Percentiles rank a stretch among this genome's conserved stretches.
Conservation (phyloP, 2,797 vertebrate species). For the Rousettus madagascariensis region DNA sequence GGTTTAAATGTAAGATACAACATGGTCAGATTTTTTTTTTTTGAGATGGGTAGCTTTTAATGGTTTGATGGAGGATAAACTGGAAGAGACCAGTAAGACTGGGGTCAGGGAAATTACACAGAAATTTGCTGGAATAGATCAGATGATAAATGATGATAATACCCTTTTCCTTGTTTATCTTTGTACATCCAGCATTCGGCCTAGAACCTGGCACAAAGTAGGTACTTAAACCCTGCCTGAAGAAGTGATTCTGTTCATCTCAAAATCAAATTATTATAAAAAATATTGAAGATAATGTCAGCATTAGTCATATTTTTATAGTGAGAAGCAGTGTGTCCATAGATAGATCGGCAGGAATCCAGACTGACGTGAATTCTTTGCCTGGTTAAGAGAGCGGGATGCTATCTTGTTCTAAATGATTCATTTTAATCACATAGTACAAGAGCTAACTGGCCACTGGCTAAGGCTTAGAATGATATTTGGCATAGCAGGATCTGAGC, state of each 20-base stretch:
- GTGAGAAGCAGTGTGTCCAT: neutral
- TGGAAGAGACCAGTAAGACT: neutral
- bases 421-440: conserved; percentile 19
- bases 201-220: neutral
- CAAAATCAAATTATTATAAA: neutral
- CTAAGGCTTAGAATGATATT: conserved; percentile 23
- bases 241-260: neutral
- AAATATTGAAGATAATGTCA: neutral
- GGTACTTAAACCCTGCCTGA: neutral
- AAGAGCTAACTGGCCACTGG: conserved; percentile 40
- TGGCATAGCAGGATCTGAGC: conserved; percentile 30
- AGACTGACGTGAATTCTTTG: neutral
- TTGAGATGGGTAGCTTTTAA: neutral
- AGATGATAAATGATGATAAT: neutral
- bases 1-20: neutral
- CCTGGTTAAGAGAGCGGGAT: neutral
- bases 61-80: neutral
- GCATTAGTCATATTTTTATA: neutral
- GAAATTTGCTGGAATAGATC: neutral
- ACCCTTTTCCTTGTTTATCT: neutral
- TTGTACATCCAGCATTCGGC: neutral
- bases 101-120: neutral
- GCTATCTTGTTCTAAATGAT: conserved; percentile 6
- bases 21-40: neutral
- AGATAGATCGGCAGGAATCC: neutral